Evolutionary conservation across 1,140 invertebrate species (phyloP).

Genomic region (Spodoptera frugiperda): DNA sequence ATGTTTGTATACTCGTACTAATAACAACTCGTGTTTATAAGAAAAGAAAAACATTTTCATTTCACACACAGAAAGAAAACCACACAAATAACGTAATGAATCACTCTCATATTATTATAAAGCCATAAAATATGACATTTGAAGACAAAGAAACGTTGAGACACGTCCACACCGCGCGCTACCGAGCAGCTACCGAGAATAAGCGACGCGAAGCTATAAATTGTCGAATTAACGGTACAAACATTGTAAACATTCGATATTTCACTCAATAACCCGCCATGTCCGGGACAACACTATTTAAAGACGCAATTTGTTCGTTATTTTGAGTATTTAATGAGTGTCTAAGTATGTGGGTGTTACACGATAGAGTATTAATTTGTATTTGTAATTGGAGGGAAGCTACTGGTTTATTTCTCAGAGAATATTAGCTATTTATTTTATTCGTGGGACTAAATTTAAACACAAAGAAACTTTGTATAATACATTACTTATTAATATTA

Average conservation of each 20-base stretch:
- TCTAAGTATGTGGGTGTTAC: background rate
- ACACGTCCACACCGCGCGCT: background rate
- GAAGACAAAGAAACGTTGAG: constrained; percentile 19
- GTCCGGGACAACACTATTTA: constrained; percentile 13
- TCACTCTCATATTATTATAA: constrained; percentile 1
- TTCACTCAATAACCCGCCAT: constrained; percentile 15
- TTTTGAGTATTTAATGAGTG: constrained; percentile 18
- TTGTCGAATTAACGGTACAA: constrained; percentile 21
- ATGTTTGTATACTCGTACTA: too few relatives aligned
- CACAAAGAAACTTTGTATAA: too few relatives aligned
- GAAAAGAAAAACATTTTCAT: background rate
- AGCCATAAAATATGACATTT: constrained; percentile 18
- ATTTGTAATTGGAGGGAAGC: too few relatives aligned
- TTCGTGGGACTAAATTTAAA: too few relatives aligned
- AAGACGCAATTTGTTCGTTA: constrained; percentile 22
- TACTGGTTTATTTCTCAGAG: too few relatives aligned
- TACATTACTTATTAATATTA: too few relatives aligned
- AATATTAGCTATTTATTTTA: too few relatives aligned
- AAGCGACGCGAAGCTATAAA: constrained; percentile 4
- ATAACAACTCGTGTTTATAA: too few relatives aligned
- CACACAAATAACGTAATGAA: background rate
- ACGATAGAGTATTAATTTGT: background rate
- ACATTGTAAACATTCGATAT: constrained; percentile 41
- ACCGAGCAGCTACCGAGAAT: constrained; percentile 19
- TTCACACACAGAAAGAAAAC: background rate